Base-by-base conservation (phyloP, 2,113 vertebrate species). In the Nesospiza acunhae region DNA sequence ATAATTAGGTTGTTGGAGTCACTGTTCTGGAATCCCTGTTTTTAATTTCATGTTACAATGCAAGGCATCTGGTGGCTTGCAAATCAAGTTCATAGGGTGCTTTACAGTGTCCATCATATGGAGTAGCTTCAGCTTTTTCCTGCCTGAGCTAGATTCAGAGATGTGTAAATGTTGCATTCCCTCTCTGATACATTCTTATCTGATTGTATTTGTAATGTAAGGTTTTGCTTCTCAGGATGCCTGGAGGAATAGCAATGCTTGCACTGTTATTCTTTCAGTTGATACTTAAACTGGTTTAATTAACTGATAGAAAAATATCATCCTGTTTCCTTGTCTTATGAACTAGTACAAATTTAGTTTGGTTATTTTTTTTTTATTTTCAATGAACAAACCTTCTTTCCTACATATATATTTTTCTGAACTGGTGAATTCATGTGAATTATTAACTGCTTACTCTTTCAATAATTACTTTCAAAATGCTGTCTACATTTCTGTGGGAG, bases 1-100 rank as follows among this genome's bases (percentile, higher is more conserved):
- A 55, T 76, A 0, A 87, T 64, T 35, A 64, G 90, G 44, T 60
- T 60, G 33, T 72, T 59, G 42, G 22, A 0, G 0, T 85, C 0
- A 0, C 35, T 84, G 6, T 81, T 87, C 42, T 81, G 42, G 64
- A 91, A 52, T 84, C 20, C 11, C 47, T 78, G 19, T 35, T 53
- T 86, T 33, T 74, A 69, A 84, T 64, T 90, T 79, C 13, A 5
- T 66, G 17, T 79, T 82, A 41, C 37, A 66, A 31, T 18, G 17
- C 27, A 53, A 42, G 27, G 6, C 27, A 28, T 39, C 35, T 88
- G 50, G 11, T 5, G 12, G 30, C 42, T 70, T 84, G 39, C 42
- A 77, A 58, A 39, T 58, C 14, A 47, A 62, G 10, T 73, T 87
- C 12, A 4, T 23, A 58, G 39, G 44, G 6, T 4, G 2, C 17